These are phyloP conservation scores for Neodiprion fabricii DNA, from an alignment of 1,140 invertebrate genomes.

Conservation along the genomic window DNA sequence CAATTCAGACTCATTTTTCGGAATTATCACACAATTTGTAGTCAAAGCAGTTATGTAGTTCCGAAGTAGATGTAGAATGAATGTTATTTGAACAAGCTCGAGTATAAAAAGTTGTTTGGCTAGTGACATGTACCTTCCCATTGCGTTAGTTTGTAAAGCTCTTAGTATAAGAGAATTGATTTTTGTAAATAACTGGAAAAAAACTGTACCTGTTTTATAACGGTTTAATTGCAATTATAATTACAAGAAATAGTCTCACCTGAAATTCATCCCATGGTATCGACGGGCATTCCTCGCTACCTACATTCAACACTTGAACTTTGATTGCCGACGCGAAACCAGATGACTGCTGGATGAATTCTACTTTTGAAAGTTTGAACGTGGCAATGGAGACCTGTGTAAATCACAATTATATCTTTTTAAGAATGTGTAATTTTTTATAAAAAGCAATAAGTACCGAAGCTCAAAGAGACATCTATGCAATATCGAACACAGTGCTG, in stretches of 20 bases:
- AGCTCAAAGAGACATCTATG: neutral
- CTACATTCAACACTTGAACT: conserved; percentile 78
- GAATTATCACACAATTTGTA: too few relatives aligned
- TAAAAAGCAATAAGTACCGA: too few relatives aligned
- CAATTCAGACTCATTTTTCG: too few relatives aligned
- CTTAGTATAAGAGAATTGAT: conserved; percentile 8
- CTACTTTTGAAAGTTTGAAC: conserved; percentile 81
- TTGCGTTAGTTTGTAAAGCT: conserved; percentile 10
- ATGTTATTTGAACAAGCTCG: neutral
- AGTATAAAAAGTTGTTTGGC: neutral
- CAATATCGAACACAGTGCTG: neutral
- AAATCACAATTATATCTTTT: conserved; percentile 16
- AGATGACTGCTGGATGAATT: conserved; percentile 81
- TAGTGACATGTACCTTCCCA: conserved; percentile 10
- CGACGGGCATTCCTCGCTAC: conserved; percentile 81
- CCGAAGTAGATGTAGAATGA: too few relatives aligned
- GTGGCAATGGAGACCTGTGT: conserved; percentile 81
- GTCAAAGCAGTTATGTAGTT: too few relatives aligned
- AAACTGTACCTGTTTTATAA: conserved; percentile 6
- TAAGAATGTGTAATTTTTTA: neutral
- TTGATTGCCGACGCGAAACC: conserved; percentile 77
- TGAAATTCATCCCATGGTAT: conserved; percentile 95
- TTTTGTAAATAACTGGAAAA: conserved; percentile 5
- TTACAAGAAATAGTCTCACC: conserved; percentile 63
- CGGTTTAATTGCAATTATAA: conserved; percentile 8